Evolutionary conservation across 2,888 invertebrate species (phyloP).

Genomic region (Formica aserva): DNA sequence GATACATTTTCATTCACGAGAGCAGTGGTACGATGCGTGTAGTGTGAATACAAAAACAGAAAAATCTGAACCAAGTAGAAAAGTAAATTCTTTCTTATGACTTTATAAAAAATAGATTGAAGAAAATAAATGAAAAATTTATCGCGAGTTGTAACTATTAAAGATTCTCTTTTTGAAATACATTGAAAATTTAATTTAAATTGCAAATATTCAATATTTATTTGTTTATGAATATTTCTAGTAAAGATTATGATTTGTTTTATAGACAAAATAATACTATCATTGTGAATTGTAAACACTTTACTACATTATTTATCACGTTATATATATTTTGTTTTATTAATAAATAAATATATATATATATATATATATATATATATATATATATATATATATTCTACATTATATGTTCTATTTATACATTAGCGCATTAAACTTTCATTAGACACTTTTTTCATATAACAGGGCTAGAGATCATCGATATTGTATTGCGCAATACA

Average conservation of each 20-base stretch:
- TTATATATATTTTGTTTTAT: background rate
- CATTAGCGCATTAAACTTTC: background rate
- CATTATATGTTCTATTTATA: background rate
- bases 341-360: background rate
- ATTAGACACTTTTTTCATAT: constrained; percentile 18
- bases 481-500: background rate
- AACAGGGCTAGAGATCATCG: background rate
- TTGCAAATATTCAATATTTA: background rate
- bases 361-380: too few species aligned
- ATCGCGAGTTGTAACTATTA: background rate
- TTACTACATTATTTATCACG: background rate
- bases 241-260: background rate
- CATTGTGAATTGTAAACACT: background rate
- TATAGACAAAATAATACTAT: background rate
- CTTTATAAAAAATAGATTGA: background rate
- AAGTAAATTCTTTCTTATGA: background rate
- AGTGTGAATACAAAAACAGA: background rate
- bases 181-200: background rate
- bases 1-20: constrained; percentile 24
- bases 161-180: background rate
- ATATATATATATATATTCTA: background rate
- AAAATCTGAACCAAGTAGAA: background rate
- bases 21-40: background rate
- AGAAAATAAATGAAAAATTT: background rate
- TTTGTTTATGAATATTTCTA: background rate